Conservation (phyloP, 23 tunicate species). For the Trididemnum nubilum region DNA sequence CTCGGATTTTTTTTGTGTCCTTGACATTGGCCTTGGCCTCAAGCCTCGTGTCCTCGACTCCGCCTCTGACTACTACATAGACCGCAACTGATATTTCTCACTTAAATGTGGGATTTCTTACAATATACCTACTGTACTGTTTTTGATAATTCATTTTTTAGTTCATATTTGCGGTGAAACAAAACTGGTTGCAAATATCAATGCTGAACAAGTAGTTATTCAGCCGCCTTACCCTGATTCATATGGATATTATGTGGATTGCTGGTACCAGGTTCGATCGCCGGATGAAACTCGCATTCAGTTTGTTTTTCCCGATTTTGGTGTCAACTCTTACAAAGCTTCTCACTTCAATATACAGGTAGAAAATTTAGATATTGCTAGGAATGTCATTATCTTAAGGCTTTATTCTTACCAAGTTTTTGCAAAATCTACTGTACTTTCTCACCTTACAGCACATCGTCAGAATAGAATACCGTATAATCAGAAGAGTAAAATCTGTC, state of each 20-base stretch:
- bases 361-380: too few relatives aligned
- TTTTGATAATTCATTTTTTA: too few relatives aligned
- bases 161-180: background rate
- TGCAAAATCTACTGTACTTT: background rate
- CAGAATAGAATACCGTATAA: background rate
- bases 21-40: too few relatives aligned
- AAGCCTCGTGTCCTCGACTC: too few relatives aligned
- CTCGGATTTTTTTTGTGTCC: too few relatives aligned
- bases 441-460: background rate
- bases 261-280: too few relatives aligned
- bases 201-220: background rate
- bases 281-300: too few relatives aligned
- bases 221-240: background rate
- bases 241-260: background rate
- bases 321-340: background rate
- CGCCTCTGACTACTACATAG: too few relatives aligned
- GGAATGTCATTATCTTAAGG: too few relatives aligned
- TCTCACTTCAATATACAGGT: background rate
- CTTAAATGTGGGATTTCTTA: too few relatives aligned
- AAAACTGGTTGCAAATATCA: background rate
- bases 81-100: too few relatives aligned
- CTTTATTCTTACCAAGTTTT: background rate
- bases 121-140: too few relatives aligned
- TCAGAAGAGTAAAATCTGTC: background rate
- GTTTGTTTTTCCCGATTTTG: background rate